Evolutionary conservation across 2,888 invertebrate genomes (phyloP).

Genomic region (Xestia c-nigrum): DNA sequence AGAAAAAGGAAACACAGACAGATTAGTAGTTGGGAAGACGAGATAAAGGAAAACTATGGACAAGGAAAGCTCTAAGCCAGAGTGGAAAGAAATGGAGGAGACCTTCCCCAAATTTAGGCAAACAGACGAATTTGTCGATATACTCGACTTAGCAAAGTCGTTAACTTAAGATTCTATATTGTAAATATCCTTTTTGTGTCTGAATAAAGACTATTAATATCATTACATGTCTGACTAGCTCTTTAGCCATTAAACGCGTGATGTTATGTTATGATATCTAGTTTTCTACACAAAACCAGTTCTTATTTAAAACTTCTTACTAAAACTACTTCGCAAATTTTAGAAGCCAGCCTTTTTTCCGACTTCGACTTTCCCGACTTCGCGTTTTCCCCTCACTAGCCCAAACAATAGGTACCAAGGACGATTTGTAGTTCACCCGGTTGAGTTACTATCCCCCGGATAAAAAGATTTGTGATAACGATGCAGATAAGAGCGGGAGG

Average conservation of each 20-base stretch:
- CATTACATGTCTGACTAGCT: background rate
- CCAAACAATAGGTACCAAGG: constrained; percentile 50
- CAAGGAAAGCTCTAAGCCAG: no score
- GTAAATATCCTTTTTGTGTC: no score
- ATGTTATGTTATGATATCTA: background rate
- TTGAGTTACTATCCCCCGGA: constrained; percentile 57
- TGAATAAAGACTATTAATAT: no score
- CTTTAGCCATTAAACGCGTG: background rate
- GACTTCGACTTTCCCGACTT: background rate
- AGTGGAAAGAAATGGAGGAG: no score
- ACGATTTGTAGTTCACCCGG: constrained; percentile 66
- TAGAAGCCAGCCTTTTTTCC: no score
- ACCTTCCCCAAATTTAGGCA: no score
- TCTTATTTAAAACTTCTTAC: background rate
- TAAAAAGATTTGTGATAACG: constrained; percentile 70
- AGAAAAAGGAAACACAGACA: no score
- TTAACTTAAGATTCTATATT: no score
- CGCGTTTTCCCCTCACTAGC: constrained; percentile 48
- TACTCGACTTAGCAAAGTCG: no score
- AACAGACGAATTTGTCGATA: no score
- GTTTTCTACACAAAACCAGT: background rate
- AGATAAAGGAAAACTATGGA: no score
- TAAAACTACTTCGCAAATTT: background rate
- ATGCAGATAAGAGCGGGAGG: constrained; percentile 58
- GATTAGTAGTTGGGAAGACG: no score